Percentiles rank a stretch among this genome's conserved stretches.
These are phyloP conservation scores for Mythimna vitellina DNA, from an alignment of 2,888 invertebrate genomes.

Conservation along the genomic window DNA sequence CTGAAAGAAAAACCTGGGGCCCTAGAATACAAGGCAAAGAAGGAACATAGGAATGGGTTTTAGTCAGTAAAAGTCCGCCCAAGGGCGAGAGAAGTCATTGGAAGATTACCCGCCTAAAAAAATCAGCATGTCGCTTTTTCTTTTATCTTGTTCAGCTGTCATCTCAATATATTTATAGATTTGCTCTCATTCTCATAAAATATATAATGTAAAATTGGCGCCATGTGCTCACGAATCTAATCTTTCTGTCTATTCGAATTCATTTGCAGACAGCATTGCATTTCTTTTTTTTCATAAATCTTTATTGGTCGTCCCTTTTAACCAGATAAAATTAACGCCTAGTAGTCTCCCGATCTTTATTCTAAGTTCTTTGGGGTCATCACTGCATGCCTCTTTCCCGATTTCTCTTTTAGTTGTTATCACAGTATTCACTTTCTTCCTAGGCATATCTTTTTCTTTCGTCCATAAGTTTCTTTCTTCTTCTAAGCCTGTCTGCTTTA, in stretches of 20 bases:
- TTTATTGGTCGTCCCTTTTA: not conserved
- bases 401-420: not conserved
- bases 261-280: not conserved
- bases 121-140: not conserved
- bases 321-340: no score
- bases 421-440: not conserved
- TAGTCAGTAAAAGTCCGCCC: no score
- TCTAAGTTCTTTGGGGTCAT: not conserved
- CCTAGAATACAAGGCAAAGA: no score
- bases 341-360: not conserved
- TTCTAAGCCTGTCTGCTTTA: not conserved
- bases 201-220: not conserved
- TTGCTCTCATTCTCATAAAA: not conserved
- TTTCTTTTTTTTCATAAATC: not conserved
- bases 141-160: not conserved
- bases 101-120: no score
- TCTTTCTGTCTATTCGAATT: not conserved
- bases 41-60: no score
- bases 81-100: no score
- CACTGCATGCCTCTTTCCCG: not conserved
- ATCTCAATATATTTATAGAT: not conserved
- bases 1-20: no score
- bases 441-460: not conserved
- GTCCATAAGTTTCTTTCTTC: not conserved
- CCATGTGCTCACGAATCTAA: not conserved